phyloP scores from a whole-genome alignment of 2,113 vertebrate species.

The Halichoerus grypus region DNA sequence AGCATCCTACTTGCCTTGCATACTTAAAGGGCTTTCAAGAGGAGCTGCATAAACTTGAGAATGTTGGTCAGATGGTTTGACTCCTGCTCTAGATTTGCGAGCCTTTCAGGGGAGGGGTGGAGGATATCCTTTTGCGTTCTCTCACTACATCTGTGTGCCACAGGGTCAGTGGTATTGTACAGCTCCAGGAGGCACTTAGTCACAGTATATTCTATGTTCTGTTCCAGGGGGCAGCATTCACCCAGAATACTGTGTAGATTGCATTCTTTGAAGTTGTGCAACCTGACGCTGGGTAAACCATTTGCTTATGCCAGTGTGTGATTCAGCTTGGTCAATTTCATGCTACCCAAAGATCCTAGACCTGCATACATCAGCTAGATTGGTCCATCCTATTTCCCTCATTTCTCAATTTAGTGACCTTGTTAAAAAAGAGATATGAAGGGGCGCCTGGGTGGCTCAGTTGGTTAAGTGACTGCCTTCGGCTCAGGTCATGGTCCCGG shows the following conservation, averaged over 20 bases:
- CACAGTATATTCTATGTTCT: neutral
- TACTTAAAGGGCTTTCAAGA: neutral
- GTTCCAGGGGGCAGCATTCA: neutral
- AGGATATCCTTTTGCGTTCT: neutral
- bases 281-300: neutral
- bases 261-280: neutral
- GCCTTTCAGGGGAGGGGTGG: neutral
- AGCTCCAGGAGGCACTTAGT: neutral
- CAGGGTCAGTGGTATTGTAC: neutral
- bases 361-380: neutral
- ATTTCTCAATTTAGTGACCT: neutral
- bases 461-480: no score
- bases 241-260: neutral
- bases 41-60: neutral
- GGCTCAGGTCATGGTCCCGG: no score
- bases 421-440: neutral
- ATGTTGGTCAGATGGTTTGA: neutral
- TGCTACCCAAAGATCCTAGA: neutral
- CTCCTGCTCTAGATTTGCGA: neutral
- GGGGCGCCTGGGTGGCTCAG: no score
- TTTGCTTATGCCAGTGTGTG: neutral
- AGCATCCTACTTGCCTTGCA: constrained; percentile 3
- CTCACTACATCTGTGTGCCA: neutral
- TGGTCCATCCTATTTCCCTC: neutral
- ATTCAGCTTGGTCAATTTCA: neutral